A percentile compares a stretch with the other conserved stretches of the same genome.
phyloP scores from a whole-genome alignment of 2,888 invertebrate genomes.

The Chymomyza amoena region DNA sequence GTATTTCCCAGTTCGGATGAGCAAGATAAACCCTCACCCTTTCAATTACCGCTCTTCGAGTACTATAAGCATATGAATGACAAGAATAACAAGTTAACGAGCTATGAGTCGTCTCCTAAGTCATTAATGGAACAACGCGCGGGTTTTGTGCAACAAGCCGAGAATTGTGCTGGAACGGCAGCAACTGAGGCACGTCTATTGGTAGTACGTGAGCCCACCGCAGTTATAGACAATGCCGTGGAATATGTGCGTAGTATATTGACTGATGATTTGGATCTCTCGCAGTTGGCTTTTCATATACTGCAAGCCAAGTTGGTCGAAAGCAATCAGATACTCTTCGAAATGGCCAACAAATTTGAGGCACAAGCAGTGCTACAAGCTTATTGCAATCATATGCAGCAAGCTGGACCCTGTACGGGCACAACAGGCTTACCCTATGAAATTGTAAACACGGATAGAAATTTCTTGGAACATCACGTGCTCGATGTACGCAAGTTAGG shows the following conservation, averaged over 20 bases:
- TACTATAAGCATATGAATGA: neutral
- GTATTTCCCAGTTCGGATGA: neutral
- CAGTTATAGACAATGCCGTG: neutral
- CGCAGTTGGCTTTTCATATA: neutral
- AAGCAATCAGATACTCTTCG: conserved; percentile 14
- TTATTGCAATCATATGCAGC: conserved; percentile 12
- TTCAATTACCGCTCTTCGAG: neutral
- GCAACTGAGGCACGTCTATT: conserved; percentile 11
- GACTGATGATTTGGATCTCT: conserved; percentile 4
- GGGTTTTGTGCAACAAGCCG: neutral
- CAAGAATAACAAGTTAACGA: neutral
- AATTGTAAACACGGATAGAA: neutral
- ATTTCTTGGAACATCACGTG: neutral
- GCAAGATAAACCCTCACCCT: neutral
- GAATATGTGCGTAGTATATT: conserved; percentile 9
- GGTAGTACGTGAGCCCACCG: neutral
- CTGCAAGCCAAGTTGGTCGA: neutral
- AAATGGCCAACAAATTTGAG: conserved; percentile 15
- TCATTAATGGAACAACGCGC: neutral
- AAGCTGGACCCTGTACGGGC: neutral
- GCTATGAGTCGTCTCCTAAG: neutral
- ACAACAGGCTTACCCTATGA: conserved; percentile 9
- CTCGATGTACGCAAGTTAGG: neutral
- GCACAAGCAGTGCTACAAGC: conserved; percentile 6
- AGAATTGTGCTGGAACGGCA: neutral